These are phyloP conservation scores for Xiphophorus hellerii DNA, from an alignment of 2,113 vertebrate species.

Conservation along the genomic window DNA sequence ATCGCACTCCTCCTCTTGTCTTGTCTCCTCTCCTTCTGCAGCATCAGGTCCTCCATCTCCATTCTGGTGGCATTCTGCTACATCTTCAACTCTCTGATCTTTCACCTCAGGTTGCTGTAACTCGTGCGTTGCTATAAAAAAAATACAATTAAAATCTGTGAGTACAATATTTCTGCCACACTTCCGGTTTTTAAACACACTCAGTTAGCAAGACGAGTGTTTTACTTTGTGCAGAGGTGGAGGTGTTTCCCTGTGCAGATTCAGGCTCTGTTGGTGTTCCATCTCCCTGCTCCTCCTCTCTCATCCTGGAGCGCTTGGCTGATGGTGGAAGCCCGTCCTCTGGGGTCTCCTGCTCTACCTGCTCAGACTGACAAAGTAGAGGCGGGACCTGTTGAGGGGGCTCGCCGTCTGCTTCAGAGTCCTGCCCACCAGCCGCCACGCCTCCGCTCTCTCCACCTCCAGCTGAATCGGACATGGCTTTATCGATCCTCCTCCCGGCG, in stretches of 20 bases:
- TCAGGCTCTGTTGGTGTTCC: slow-evolving; percentile 8
- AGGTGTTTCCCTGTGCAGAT: slow-evolving; percentile 15
- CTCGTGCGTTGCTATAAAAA: slow-evolving; percentile 3
- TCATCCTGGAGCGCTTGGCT: slow-evolving; percentile 66
- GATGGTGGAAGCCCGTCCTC: slow-evolving; percentile 45
- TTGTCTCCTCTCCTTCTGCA: slow-evolving; percentile 19
- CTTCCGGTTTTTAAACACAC: not conserved
- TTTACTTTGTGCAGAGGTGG: slow-evolving; percentile 46
- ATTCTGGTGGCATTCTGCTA: slow-evolving; percentile 53
- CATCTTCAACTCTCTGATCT: not conserved
- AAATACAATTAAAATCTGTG: not conserved
- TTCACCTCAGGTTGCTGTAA: slow-evolving; percentile 7
- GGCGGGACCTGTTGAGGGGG: slow-evolving; percentile 53
- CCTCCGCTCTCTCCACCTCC: slow-evolving; percentile 47
- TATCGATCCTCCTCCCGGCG: not conserved
- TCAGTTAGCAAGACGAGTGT: not conserved
- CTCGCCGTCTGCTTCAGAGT: slow-evolving; percentile 68
- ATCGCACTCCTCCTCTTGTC: slow-evolving; percentile 34
- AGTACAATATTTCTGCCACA: accelerated
- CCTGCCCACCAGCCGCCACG: slow-evolving; percentile 46
- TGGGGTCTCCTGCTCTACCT: not conserved
- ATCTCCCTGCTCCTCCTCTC: slow-evolving; percentile 15
- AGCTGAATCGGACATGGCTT: slow-evolving; percentile 61
- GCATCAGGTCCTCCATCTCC: slow-evolving; percentile 39
- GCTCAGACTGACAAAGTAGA: not conserved